Evolutionary conservation across 2,113 vertebrate species (phyloP).

Genomic region (Thunnus maccoyii): DNA sequence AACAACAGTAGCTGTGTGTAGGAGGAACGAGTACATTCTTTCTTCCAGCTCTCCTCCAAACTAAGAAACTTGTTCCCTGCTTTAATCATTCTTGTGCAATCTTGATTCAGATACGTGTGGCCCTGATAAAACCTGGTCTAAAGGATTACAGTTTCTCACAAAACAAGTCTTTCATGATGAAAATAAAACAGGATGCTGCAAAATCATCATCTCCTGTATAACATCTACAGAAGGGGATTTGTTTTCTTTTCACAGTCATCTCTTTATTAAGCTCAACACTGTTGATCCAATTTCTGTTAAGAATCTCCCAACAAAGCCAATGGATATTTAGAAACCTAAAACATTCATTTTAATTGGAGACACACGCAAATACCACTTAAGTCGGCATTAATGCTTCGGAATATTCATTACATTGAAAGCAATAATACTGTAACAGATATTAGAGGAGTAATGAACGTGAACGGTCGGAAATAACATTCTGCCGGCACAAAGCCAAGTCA

Average conservation of each 20-base stretch:
- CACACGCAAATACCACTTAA: slow-evolving; percentile 57
- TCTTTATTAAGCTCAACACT: slow-evolving; percentile 50
- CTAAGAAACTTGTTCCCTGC: not conserved
- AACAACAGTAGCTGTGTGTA: not conserved
- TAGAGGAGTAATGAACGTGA: slow-evolving; percentile 37
- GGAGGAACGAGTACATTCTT: not conserved
- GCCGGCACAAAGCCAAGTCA: slow-evolving; percentile 52
- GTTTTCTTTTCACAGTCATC: slow-evolving; percentile 60
- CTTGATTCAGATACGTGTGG: not conserved
- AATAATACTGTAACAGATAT: slow-evolving; percentile 42
- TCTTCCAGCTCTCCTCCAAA: not conserved
- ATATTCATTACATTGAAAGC: slow-evolving; percentile 54
- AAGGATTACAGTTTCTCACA: slow-evolving; percentile 58
- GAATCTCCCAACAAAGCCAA: slow-evolving; percentile 60
- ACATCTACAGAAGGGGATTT: slow-evolving; percentile 54
- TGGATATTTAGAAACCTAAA: slow-evolving; percentile 67
- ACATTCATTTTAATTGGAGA: slow-evolving; percentile 58
- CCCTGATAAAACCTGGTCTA: slow-evolving; percentile 18
- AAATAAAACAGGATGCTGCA: slow-evolving; percentile 64
- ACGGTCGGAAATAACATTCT: slow-evolving; percentile 56
- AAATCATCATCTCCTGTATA: slow-evolving; percentile 49
- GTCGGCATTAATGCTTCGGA: slow-evolving; percentile 54
- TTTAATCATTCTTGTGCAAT: not conserved
- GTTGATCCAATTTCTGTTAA: slow-evolving; percentile 60
- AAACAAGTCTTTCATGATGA: slow-evolving; percentile 47